Evolutionary conservation across 2,888 invertebrate genomes (phyloP).

Genomic region (Watsonalla cultraria): DNA sequence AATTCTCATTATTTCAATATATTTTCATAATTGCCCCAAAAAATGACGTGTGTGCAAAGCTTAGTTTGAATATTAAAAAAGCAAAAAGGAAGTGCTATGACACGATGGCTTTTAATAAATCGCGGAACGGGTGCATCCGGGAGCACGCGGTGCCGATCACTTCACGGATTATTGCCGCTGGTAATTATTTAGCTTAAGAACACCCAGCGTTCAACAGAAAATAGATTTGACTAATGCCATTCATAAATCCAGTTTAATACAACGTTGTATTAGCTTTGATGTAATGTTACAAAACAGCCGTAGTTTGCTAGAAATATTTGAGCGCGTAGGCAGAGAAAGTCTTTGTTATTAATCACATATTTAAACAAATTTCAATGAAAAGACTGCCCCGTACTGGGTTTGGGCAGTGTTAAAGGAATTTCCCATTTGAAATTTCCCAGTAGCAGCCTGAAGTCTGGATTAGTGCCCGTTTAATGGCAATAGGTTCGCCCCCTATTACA

Average conservation of each 20-base stretch:
- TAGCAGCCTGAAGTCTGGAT: no score
- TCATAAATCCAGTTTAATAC: constrained; percentile 5
- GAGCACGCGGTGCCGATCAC: constrained; percentile 34
- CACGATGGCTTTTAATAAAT: constrained; percentile 36
- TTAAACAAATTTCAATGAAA: not conserved
- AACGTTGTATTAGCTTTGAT: not conserved
- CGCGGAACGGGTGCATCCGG: constrained; percentile 36
- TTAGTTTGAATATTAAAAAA: constrained; percentile 25
- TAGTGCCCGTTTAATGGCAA: no score
- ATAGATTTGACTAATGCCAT: constrained; percentile 28
- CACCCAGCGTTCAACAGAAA: constrained; percentile 39
- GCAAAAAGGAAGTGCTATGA: constrained; percentile 28
- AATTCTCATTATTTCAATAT: no score
- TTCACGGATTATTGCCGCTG: constrained; percentile 68
- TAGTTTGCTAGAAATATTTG: not conserved
- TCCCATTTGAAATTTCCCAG: no score
- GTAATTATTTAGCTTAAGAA: constrained; percentile 52
- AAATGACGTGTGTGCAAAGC: constrained; percentile 5
- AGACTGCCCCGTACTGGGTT: no score
- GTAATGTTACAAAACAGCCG: not conserved
- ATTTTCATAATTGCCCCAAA: not conserved
- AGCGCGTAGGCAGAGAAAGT: not conserved
- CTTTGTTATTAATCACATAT: not conserved
- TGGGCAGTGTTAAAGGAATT: no score
- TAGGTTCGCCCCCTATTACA: no score